Evolutionary conservation across 53 echinoderm and acorn worm species (phyloP).

Genomic region (Holothuria scabra): DNA sequence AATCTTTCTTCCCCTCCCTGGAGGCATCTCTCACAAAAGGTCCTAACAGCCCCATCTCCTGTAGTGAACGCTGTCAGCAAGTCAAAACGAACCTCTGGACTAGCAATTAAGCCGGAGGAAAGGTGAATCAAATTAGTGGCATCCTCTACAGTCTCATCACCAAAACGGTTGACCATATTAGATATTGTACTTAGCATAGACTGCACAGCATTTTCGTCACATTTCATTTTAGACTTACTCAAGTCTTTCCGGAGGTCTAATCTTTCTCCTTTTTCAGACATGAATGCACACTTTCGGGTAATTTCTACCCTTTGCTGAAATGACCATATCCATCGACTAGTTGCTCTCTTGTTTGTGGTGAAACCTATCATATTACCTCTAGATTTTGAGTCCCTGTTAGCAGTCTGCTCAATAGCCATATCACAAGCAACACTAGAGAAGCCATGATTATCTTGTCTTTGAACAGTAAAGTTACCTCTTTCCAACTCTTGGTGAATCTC

Average conservation of each 20-base stretch:
- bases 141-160: neutral
- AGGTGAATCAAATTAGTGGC: slow-evolving; percentile 30
- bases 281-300: slow-evolving; percentile 52
- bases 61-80: neutral
- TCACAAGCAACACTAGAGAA: slow-evolving; percentile 64
- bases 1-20: slow-evolving; percentile 11
- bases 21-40: slow-evolving; percentile 1
- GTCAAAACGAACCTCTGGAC: neutral
- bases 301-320: slow-evolving; percentile 60
- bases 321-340: slow-evolving; percentile 55
- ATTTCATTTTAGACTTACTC: neutral
- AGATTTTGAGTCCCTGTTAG: slow-evolving; percentile 74
- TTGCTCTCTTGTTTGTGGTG: slow-evolving; percentile 65
- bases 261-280: slow-evolving; percentile 57
- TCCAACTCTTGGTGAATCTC: neutral
- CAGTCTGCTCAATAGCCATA: slow-evolving; percentile 67
- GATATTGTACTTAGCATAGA: neutral
- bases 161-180: slow-evolving; percentile 8
- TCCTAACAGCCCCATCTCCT: slow-evolving; percentile 6
- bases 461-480: slow-evolving; percentile 27
- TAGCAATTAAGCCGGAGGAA: slow-evolving; percentile 6
- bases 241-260: slow-evolving; percentile 49
- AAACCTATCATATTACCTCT: slow-evolving; percentile 72
- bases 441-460: neutral
- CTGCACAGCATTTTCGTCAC: slow-evolving; percentile 23